Percentiles rank a stretch among this genome's conserved stretches.
Conservation (phyloP, 2,797 vertebrate species). For the Hippopotamyrus pictus region DNA sequence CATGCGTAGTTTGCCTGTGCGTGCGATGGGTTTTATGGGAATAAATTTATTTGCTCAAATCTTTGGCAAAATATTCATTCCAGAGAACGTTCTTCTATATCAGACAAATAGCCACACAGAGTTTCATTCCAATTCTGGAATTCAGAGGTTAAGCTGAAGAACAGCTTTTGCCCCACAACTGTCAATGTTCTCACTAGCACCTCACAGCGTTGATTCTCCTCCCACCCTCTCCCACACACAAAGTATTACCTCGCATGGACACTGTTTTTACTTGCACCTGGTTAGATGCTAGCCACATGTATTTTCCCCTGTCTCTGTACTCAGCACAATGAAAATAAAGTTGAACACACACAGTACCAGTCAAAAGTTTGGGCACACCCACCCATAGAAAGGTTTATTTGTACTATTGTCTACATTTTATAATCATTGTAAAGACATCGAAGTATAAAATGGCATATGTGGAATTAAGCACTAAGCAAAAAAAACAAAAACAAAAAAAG, state of each 20-base stretch:
- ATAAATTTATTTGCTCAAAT: neutral
- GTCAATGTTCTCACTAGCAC: neutral
- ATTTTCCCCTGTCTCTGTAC: neutral
- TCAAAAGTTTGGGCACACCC: neutral
- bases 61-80: neutral
- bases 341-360: neutral
- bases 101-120: neutral
- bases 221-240: neutral
- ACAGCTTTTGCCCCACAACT: neutral
- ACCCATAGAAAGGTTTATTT: neutral
- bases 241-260: neutral
- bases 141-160: neutral
- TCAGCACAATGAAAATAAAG: neutral
- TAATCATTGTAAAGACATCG: neutral
- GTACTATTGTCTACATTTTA: neutral
- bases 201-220: neutral
- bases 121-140: neutral
- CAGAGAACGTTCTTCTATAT: neutral
- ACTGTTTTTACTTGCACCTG: neutral
- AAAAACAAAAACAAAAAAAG: neutral
- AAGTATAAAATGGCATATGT: neutral
- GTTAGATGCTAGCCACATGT: neutral
- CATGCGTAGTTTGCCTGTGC: neutral
- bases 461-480: neutral
- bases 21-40: neutral